Evolutionary conservation across 2,797 vertebrate genomes (phyloP).

Genomic region (Myioborus melanocephalus): DNA sequence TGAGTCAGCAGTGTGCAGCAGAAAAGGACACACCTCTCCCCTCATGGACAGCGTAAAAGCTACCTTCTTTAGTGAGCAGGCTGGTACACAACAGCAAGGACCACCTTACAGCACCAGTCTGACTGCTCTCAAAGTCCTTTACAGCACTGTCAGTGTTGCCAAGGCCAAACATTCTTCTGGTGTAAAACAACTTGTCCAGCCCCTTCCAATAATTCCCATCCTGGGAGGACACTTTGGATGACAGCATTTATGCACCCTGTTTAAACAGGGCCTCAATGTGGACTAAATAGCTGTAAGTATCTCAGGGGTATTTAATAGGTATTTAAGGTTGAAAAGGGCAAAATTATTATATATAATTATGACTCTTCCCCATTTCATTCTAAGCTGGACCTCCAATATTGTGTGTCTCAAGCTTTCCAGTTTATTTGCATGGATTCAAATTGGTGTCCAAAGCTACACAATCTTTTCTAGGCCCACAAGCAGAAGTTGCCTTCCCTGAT

Average conservation of each 20-base stretch:
- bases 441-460: not conserved
- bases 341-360: not conserved
- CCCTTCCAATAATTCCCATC: not conserved
- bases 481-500: not conserved
- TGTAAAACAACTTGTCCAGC: not conserved
- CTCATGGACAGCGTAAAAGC: rapidly evolving
- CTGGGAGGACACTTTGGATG: not conserved
- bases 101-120: not conserved
- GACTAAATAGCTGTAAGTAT: not conserved
- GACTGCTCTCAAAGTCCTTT: not conserved
- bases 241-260: not conserved
- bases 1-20: not conserved
- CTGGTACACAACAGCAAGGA: not conserved
- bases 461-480: not conserved
- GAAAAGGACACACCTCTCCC: not conserved
- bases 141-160: not conserved
- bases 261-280: not conserved
- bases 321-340: not conserved
- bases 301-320: not conserved
- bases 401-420: not conserved
- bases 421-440: not conserved
- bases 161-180: not conserved
- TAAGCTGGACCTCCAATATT: not conserved
- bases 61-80: not conserved
- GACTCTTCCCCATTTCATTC: not conserved